Conservation (phyloP, 1,140 invertebrate genomes). For the Pachyrhynchus sulphureomaculatus region DNA sequence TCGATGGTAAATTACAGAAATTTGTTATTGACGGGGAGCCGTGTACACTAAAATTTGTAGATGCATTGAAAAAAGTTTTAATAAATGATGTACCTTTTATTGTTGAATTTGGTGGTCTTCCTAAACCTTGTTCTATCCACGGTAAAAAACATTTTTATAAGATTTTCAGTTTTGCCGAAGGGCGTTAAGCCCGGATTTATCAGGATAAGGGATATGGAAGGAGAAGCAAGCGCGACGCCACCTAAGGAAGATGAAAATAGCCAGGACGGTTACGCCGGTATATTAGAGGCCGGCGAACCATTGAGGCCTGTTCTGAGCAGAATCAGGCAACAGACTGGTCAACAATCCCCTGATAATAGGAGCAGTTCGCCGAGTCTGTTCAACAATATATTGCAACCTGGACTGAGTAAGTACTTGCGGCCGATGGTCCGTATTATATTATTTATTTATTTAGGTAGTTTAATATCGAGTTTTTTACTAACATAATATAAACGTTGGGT, state of each 20-base stretch:
- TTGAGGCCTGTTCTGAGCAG: background rate
- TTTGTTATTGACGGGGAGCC: constrained; percentile 74
- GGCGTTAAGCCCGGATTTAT: constrained; percentile 69
- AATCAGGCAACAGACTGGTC: constrained; percentile 9
- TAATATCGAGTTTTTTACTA: constrained; percentile 6
- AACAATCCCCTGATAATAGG: constrained; percentile 42
- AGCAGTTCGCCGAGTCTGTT: constrained; percentile 44
- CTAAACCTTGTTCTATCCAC: constrained; percentile 80
- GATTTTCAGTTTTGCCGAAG: constrained; percentile 77
- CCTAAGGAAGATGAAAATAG: constrained; percentile 13
- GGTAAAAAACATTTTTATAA: constrained; percentile 80
- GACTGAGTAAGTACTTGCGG: constrained; percentile 39
- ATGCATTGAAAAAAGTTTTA: constrained; percentile 72
- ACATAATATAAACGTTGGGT: no score
- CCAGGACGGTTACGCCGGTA: constrained; percentile 19
- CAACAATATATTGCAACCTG: constrained; percentile 40
- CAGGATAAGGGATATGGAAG: constrained; percentile 69
- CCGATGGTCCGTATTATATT: background rate
- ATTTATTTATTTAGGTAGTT: background rate
- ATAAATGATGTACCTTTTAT: constrained; percentile 82
- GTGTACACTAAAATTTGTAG: constrained; percentile 77
- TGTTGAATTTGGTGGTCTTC: constrained; percentile 88
- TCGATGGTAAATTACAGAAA: constrained; percentile 84
- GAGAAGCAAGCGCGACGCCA: constrained; percentile 34
- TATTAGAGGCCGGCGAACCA: constrained; percentile 17